Base-by-base conservation (phyloP, 2,113 vertebrate species). In the Podocnemis expansa region DNA sequence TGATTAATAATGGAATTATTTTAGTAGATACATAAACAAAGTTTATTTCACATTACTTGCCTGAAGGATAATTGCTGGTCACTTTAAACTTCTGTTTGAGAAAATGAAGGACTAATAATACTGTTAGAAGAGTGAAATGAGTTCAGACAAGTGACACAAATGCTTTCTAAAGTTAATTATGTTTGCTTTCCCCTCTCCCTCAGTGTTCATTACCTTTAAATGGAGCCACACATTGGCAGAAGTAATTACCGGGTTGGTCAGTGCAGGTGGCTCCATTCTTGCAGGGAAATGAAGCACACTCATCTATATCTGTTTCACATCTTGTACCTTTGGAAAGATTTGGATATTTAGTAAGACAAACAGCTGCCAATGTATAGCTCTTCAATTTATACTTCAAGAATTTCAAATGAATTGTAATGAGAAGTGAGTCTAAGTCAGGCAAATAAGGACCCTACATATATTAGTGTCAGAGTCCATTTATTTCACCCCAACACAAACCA, bases 201-300 rank as follows among this genome's bases (percentile, higher is more conserved):
- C 93, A 95, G 90, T 97, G 96, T 98, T 98, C 97, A 98, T 99
- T 99, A 99, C 98, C 98, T 99, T 98, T 99, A 98, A 99, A 99
- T 24, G 98, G 98, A 99, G 97, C 95, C 96, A 96, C 94, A 98
- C 98, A 98, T 89, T 98, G 98, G 98, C 98, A 99, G 98, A 97
- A 97, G 98, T 99, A 99, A 99, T 99, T 98, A 98, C 98, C 98
- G 88, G 98, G 97, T 89, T 98, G 98, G 98, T 99, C 98, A 98
- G 98, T 96, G 98, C 98, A 98, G 87, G 98, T 97, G 90, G 97
- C 98, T 96, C 97, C 96, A 88, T 99, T 98, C 97, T 98, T 98
- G 95, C 98, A 99, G 79, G 98, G 98, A 95, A 97, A 97, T 87
- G 98, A 98, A 86, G 95, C 94, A 94, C 98, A 98, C 90, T 98